phyloP scores from a whole-genome alignment of 2,797 vertebrate genomes.

The Dipus sagitta region DNA sequence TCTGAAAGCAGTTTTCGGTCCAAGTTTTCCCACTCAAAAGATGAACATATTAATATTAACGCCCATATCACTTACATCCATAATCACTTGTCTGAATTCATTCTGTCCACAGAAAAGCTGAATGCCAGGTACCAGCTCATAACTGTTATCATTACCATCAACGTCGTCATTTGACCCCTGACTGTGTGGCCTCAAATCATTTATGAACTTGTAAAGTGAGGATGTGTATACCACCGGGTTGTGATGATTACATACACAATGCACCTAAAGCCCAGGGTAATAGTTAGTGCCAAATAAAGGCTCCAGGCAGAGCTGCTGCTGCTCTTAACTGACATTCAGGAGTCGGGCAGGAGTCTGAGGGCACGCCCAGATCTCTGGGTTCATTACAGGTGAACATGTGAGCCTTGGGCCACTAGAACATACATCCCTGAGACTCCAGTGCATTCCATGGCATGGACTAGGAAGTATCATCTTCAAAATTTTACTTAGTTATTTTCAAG shows the following conservation, averaged over 20 bases:
- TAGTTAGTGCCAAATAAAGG: neutral
- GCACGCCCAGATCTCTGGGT: neutral
- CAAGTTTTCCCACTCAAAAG: conserved; percentile 18
- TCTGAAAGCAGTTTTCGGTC: conserved; percentile 1
- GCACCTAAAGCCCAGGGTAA: neutral
- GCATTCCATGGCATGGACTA: neutral
- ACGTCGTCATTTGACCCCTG: neutral
- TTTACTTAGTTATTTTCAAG: too few species aligned
- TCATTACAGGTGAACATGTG: neutral
- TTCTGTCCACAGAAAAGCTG: conserved; percentile 17
- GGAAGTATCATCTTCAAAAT: neutral
- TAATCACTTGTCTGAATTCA: neutral
- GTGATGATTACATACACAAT: neutral
- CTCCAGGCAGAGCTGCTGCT: neutral
- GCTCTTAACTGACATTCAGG: too few species aligned
- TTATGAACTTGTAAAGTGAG: neutral
- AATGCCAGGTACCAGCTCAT: neutral
- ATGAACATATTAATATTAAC: neutral
- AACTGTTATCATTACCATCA: neutral
- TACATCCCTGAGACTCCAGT: neutral
- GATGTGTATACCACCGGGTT: neutral
- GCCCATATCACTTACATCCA: neutral
- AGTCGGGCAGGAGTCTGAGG: neutral
- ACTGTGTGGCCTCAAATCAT: neutral
- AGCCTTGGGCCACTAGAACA: neutral